Evolutionary conservation across 2,113 vertebrate species (phyloP).

Genomic region (Pedionomus torquatus): DNA sequence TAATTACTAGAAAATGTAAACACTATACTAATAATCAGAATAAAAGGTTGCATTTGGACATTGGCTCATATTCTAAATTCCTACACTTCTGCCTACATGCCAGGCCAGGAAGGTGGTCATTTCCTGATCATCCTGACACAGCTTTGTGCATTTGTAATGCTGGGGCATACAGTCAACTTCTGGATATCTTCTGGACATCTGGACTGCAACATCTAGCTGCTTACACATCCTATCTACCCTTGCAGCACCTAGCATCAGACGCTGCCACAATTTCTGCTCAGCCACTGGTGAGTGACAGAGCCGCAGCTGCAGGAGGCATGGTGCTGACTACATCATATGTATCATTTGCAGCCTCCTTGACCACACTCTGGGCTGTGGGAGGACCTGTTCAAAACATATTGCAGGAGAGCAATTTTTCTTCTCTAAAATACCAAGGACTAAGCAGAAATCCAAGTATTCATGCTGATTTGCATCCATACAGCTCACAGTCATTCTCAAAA

Average conservation of each 20-base stretch:
- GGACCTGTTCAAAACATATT: not conserved
- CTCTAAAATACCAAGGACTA: not conserved
- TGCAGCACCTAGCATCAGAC: not conserved
- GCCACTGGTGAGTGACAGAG: not conserved
- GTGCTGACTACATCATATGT: too few relatives aligned
- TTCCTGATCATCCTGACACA: not conserved
- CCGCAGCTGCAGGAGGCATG: not conserved
- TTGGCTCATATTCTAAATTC: not conserved
- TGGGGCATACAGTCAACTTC: not conserved
- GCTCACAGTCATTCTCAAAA: not conserved
- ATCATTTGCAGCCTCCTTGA: not conserved
- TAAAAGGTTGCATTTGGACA: not conserved
- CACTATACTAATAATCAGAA: not conserved
- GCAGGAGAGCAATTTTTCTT: not conserved
- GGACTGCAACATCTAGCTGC: not conserved
- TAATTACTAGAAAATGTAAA: not conserved
- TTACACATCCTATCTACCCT: not conserved
- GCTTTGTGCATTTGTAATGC: not conserved
- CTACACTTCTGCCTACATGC: not conserved
- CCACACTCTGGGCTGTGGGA: not conserved
- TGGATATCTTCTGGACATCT: not conserved
- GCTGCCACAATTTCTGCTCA: not conserved
- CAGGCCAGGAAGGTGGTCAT: not conserved
- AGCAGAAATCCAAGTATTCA: not conserved
- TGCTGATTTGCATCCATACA: not conserved